Conservation (phyloP, 2,113 vertebrate species). For the Sprattus sprattus region DNA sequence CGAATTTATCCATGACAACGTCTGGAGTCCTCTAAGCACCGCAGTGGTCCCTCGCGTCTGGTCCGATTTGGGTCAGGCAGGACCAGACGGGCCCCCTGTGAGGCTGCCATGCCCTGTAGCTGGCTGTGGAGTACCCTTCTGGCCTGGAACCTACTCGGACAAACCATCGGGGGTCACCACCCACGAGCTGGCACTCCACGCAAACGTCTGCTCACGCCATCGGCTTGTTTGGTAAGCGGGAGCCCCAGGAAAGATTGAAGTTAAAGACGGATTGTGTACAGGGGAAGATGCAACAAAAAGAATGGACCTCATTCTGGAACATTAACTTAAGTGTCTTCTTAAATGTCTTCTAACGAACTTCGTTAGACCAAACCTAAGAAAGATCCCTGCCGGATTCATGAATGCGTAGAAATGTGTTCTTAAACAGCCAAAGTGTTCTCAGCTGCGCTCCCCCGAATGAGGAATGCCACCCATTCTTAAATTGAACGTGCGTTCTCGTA, state of each 20-base stretch:
- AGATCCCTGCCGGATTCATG: too few species aligned
- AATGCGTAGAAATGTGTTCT: too few species aligned
- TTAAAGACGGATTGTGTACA: not conserved
- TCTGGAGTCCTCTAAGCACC: not conserved
- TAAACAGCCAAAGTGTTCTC: too few species aligned
- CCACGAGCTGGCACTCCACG: not conserved
- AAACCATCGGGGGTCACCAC: conserved; percentile 14
- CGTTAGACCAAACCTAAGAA: too few species aligned
- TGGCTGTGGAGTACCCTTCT: conserved; percentile 21
- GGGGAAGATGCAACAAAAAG: not conserved
- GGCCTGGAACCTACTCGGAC: conserved; percentile 17
- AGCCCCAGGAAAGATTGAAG: not conserved
- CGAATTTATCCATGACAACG: too few species aligned
- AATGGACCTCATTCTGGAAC: too few species aligned
- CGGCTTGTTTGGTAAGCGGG: not conserved
- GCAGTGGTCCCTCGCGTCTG: not conserved
- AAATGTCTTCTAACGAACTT: too few species aligned
- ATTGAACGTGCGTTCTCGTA: too few species aligned
- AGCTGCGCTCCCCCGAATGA: too few species aligned
- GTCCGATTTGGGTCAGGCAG: conserved; percentile 30
- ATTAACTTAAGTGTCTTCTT: too few species aligned
- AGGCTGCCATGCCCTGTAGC: conserved; percentile 10
- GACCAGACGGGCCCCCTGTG: conserved; percentile 23
- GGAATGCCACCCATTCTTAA: too few species aligned
- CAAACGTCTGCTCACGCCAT: not conserved